Conservation (phyloP, 2,113 vertebrate genomes). For the Datnioides undecimradiatus region DNA sequence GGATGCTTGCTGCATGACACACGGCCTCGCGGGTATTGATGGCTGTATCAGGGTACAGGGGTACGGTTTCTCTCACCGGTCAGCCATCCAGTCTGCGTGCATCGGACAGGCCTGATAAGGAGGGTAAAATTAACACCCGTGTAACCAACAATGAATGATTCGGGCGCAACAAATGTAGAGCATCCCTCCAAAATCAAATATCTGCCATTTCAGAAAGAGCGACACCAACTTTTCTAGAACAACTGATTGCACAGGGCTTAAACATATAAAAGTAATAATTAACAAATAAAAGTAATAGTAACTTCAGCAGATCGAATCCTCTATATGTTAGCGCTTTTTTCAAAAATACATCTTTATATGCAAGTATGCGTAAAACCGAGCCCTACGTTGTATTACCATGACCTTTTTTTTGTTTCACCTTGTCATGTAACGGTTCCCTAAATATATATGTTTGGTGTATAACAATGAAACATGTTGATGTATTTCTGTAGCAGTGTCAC, state of each 20-base stretch:
- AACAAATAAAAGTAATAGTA: too few relatives aligned
- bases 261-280: too few relatives aligned
- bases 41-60: conserved; percentile 74
- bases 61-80: conserved; percentile 67
- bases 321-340: not conserved
- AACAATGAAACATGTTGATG: conserved; percentile 17
- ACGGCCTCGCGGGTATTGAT: conserved; percentile 80
- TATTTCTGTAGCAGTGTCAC: conserved; percentile 44
- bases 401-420: conserved; percentile 2
- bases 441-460: conserved; percentile 16
- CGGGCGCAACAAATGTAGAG: conserved; percentile 19
- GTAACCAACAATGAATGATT: conserved; percentile 49
- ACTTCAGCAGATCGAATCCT: not conserved
- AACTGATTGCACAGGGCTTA: conserved; percentile 11
- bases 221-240: conserved; percentile 10
- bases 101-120: conserved; percentile 37
- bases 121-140: conserved; percentile 49
- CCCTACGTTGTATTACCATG: not conserved
- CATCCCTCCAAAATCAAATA: conserved; percentile 37
- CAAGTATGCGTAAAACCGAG: not conserved
- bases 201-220: conserved; percentile 17
- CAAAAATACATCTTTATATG: not conserved
- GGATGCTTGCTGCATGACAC: conserved; percentile 62
- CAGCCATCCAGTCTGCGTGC: conserved; percentile 54
- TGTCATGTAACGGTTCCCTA: not conserved